Evolutionary conservation across 2,888 invertebrate genomes (phyloP).

Genomic region (Strigamia crassipes): DNA sequence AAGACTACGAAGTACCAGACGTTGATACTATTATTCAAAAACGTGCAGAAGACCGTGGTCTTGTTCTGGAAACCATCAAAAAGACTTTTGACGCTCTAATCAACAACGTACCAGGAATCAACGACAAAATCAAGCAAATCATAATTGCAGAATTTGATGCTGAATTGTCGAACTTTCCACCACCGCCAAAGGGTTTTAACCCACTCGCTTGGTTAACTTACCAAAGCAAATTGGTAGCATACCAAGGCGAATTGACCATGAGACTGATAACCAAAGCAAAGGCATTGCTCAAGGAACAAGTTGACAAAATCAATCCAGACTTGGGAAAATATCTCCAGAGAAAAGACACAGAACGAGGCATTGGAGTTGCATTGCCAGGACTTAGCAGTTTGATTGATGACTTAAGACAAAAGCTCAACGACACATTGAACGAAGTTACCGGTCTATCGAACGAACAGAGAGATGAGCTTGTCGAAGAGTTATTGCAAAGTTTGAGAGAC

Average conservation of each 20-base stretch:
- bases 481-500: background rate
- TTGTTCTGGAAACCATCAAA: background rate
- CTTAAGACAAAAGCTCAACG: no score
- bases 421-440: no score
- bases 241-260: background rate
- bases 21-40: background rate
- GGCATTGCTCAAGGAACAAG: no score
- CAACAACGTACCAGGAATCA: background rate
- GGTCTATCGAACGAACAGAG: no score
- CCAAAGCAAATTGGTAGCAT: background rate
- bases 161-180: background rate
- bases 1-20: slow-evolving; percentile 8
- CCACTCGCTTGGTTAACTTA: background rate
- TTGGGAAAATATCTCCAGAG: no score
- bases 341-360: no score
- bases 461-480: background rate
- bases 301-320: no score
- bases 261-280: background rate
- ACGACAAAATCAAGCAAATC: background rate
- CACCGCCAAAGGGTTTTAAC: background rate
- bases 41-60: background rate
- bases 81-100: background rate
- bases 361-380: no score
- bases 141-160: background rate
- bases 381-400: no score